A percentile compares a stretch with the other conserved stretches of the same genome.
Evolutionary conservation across 2,113 vertebrate species (phyloP).

Genomic region (Rafetus swinhoei): DNA sequence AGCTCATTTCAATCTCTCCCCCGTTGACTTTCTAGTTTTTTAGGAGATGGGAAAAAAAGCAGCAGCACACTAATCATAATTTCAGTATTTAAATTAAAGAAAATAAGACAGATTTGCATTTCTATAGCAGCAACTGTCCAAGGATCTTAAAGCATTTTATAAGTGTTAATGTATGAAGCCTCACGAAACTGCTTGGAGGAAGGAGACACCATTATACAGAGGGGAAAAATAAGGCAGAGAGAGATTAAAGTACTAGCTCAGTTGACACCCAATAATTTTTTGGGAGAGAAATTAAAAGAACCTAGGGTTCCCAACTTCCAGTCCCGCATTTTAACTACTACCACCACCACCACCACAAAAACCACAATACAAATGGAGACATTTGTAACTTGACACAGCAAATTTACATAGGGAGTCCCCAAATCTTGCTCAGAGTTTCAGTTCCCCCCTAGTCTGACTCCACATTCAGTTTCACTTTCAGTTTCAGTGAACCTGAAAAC

Average conservation of each 20-base stretch:
- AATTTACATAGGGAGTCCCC: neutral
- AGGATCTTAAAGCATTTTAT: neutral
- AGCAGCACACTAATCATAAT: neutral
- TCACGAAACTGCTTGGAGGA: conserved; percentile 56
- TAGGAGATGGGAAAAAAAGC: conserved; percentile 35
- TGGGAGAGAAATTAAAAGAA: conserved; percentile 53
- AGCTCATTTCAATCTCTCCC: conserved; percentile 19
- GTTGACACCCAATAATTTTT: conserved; percentile 63
- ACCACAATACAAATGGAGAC: neutral
- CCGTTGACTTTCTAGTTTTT: conserved; percentile 26
- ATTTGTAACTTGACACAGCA: neutral
- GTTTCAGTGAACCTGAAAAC: neutral
- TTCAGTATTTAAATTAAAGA: conserved; percentile 41
- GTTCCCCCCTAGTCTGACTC: neutral
- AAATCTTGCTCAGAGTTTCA: neutral
- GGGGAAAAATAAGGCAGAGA: conserved; percentile 24
- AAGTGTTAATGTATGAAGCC: conserved; percentile 49
- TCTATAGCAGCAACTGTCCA: conserved; percentile 33
- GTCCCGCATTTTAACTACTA: conserved; percentile 34
- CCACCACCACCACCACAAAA: conserved; percentile 23
- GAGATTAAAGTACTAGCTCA: conserved; percentile 55
- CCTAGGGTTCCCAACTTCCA: conserved; percentile 43
- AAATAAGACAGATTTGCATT: conserved; percentile 20
- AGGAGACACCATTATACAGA: conserved; percentile 41
- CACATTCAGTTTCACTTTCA: neutral